Base-by-base conservation (phyloP, 2,888 invertebrate genomes). In the Parnassius apollo region DNA sequence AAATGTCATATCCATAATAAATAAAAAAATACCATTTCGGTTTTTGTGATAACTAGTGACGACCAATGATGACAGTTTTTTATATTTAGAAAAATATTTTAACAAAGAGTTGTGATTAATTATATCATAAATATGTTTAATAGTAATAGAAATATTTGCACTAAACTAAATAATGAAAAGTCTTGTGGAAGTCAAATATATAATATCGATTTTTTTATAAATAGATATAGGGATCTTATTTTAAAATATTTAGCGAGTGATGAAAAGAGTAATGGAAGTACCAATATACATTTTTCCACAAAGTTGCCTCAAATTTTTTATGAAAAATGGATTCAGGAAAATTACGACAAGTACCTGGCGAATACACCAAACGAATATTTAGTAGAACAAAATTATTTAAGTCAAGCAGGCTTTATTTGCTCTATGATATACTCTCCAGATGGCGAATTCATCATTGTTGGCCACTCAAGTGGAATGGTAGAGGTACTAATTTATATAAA, bases 381-480 rank as follows among this genome's bases (percentile, higher is more conserved):
- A 52, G 63, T 70, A 0, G 69, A 74, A 48, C 64, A 77, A 11
- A 70, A 77, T 68, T 91, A 75, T 75, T 75, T 85, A 54, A 73
- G 77, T 0, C 78, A 82, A 64, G 77, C 72, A 56, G 92, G 91
- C 0, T 85, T 71, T 64, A 83, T 91, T 51, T 72, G 67, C 18
- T 80, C 78, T 57, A 82, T 92, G 70, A 72, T 81, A 49, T 93
- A 85, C 71, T 80, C 89, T 13, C 80, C 85, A 0, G 80, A 85
- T 61, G 93, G 93, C 4, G 76, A 82, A n/a, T 64, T 70, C 50
- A 67, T 94, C 59, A 82, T 91, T 18, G 81, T 86, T n/a, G 88
- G 91, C 8, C 92, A 91, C 73, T 91, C 93, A 13, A 81, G 87
- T 52, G 93, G 93, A n/a, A 73, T 86, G 57, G 88, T 93, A 70